Percentiles rank a stretch among this genome's conserved stretches.
These are phyloP conservation scores for Octopus sinensis DNA, from an alignment of 1,140 invertebrate species.

Conservation along the genomic window DNA sequence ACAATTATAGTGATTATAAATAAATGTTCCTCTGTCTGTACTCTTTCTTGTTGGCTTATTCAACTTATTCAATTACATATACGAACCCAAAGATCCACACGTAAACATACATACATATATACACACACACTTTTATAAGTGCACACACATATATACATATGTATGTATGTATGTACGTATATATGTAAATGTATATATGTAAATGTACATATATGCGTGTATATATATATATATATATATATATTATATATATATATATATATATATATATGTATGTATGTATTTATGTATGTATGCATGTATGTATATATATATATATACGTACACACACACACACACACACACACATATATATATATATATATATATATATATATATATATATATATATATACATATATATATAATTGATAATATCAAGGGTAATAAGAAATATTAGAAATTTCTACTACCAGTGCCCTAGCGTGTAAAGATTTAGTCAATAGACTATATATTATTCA, in stretches of 20 bases:
- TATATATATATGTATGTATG: background rate
- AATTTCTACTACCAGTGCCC: too few relatives aligned
- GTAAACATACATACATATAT: background rate
- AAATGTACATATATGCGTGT: constrained; percentile 1
- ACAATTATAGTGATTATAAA: too few relatives aligned
- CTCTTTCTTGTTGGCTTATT: too few relatives aligned
- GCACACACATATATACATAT: background rate
- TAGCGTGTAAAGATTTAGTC: too few relatives aligned
- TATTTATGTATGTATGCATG: background rate
- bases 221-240: background rate
- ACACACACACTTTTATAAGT: background rate
- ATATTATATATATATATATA: background rate
- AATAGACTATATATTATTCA: too few relatives aligned
- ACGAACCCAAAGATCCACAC: background rate
- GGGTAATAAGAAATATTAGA: too few relatives aligned
- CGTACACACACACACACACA: too few relatives aligned
- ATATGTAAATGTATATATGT: constrained; percentile 3
- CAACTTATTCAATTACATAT: background rate
- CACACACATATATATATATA: too few relatives aligned
- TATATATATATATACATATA: too few relatives aligned
- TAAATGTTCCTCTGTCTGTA: too few relatives aligned
- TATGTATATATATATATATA: background rate
- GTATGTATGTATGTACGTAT: background rate
- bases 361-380: too few relatives aligned
- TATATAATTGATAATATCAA: too few relatives aligned